These are phyloP conservation scores for Strix aluco DNA, from an alignment of 2,113 vertebrate genomes.

Conservation along the genomic window DNA sequence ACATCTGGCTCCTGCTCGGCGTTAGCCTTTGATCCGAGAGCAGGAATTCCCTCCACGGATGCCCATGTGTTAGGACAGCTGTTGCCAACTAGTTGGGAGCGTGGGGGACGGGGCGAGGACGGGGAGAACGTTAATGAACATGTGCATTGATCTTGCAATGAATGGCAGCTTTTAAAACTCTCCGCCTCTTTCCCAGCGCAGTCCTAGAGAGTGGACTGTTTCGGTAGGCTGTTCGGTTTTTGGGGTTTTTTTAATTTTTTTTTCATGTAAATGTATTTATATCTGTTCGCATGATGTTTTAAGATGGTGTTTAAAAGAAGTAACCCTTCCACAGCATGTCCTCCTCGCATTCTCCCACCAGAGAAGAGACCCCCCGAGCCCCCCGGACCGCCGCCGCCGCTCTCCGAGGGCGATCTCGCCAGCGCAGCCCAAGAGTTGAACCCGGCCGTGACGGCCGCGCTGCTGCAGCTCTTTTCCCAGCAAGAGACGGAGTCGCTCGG, in stretches of 20 bases:
- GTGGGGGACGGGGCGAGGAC: not conserved
- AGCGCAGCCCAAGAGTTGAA: slow-evolving; percentile 80
- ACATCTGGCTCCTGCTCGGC: not conserved
- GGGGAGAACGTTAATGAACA: not conserved
- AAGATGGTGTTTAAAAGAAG: slow-evolving; percentile 80
- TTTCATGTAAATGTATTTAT: slow-evolving; percentile 24
- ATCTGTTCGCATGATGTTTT: slow-evolving; percentile 60
- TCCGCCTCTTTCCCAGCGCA: not conserved
- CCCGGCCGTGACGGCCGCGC: slow-evolving; percentile 87
- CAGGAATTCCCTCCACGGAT: not conserved
- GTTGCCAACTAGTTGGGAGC: not conserved
- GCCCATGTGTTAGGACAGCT: not conserved
- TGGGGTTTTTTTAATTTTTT: not conserved
- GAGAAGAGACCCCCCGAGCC: slow-evolving; percentile 90
- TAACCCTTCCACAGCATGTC: slow-evolving; percentile 85
- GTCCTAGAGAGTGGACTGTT: not conserved
- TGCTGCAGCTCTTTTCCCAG: slow-evolving; percentile 93
- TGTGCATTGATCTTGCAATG: not conserved
- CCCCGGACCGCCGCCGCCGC: slow-evolving; percentile 77
- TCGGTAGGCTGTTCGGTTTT: not conserved
- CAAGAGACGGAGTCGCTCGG: slow-evolving; percentile 80
- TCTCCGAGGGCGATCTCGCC: slow-evolving; percentile 70
- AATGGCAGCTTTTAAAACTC: not conserved
- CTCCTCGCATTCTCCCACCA: slow-evolving; percentile 78
- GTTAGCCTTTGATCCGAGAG: not conserved